phyloP scores from a whole-genome alignment of 2,888 invertebrate genomes.

The Steinernema scapterisci region DNA sequence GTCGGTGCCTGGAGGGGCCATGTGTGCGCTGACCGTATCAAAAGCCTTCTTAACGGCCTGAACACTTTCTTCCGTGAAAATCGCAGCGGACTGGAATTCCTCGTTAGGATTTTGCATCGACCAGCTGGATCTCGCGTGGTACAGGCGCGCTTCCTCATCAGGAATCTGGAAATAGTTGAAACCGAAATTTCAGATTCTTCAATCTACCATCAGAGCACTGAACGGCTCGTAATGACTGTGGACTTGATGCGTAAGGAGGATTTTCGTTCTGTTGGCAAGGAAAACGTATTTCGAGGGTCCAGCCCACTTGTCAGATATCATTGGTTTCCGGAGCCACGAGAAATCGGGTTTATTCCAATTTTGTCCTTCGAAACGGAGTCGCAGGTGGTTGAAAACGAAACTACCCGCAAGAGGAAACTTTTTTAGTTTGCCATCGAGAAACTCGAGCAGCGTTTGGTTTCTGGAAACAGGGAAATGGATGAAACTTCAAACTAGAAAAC shows the following conservation, averaged over 20 bases:
- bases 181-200: neutral
- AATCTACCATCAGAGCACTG: constrained; percentile 23
- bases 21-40: neutral
- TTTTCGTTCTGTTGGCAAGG: constrained; percentile 34
- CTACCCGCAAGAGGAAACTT: constrained; percentile 34
- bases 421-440: constrained; percentile 18
- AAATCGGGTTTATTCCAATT: constrained; percentile 15
- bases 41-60: neutral
- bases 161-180: neutral
- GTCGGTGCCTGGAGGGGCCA: neutral
- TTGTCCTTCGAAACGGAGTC: constrained; percentile 17
- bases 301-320: neutral
- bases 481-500: no score
- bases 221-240: constrained; percentile 26
- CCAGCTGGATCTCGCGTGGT: constrained; percentile 20
- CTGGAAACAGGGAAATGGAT: neutral
- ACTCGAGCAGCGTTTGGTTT: constrained; percentile 20
- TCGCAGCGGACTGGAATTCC: neutral
- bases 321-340: constrained; percentile 2
- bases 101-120: neutral
- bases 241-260: constrained; percentile 35
- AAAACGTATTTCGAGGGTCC: constrained; percentile 35
- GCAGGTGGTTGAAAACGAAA: constrained; percentile 33
- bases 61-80: neutral
- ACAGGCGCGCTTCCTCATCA: neutral